Base-by-base conservation (phyloP, 2,888 invertebrate genomes). In the Isotomurus palustris region DNA sequence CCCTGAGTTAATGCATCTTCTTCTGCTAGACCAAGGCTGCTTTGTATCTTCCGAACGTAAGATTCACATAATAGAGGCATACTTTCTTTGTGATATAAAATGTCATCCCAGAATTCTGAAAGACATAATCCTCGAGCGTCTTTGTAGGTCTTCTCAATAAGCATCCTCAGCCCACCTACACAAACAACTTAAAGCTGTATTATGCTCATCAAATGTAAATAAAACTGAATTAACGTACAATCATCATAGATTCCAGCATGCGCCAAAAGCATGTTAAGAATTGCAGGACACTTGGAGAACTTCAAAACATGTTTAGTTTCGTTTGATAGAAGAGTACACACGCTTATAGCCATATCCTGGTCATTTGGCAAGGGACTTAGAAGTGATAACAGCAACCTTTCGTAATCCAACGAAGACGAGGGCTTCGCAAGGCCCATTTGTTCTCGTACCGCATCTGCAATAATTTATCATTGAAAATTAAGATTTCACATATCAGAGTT, bases 321-420 rank as follows among this genome's bases (percentile, higher is more conserved):
- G 70, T 93, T 95, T 5, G 95, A 93, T 69, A 99, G 81, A 58
- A 99, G 81, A 0, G 93, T 94, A 76, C 95, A 95, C 2, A 96
- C 92, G 76, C 97, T 97, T 72, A 99, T 87, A 25, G 95, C 95
- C 76, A 97, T 94, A 78, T 97, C 97, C 75, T 96, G 93, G 76
- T 99, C 97, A 76, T 99, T 99, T 5, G 97, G 96, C 75, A 99
- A 81, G 1, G 97, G 95, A n/a, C 92, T 92, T 52, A 93, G 78
- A 36, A 99, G 80, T 0, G 96, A 93, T 53, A 94, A 79, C n/a
- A 91, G 84, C 58, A 99, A 79, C 61, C 91, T 85, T 71, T 89
- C 88, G 74, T 90, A 91, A 72, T 90, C 89, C 1, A 72, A 73
- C 41, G 71, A 19, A 71, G 82, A 22, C 19, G 43, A 3, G 43